A percentile compares a stretch with the other conserved stretches of the same genome.
These are phyloP conservation scores for Nesoenas mayeri DNA, from an alignment of 2,113 vertebrate species.

Conservation along the genomic window DNA sequence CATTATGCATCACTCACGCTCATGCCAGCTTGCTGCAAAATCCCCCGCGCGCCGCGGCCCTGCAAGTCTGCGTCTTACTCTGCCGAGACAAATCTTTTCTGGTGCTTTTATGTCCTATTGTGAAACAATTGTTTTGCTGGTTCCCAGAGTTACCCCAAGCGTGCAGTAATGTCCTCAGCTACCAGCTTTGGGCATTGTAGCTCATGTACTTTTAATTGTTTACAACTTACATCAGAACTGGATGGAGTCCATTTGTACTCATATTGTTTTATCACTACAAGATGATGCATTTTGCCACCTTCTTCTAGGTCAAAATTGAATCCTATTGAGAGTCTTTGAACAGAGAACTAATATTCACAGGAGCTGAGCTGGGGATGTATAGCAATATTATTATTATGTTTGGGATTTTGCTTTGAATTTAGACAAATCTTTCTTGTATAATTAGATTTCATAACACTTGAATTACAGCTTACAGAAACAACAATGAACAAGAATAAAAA, in stretches of 20 bases:
- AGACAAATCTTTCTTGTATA: conserved; percentile 73
- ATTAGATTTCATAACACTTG: conserved; percentile 69
- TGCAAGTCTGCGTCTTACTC: conserved; percentile 48
- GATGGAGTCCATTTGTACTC: conserved; percentile 71
- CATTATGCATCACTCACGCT: conserved; percentile 75
- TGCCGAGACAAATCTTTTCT: conserved; percentile 68
- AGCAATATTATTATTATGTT: conserved; percentile 73
- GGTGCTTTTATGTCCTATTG: conserved; percentile 70
- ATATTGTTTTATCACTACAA: conserved; percentile 65
- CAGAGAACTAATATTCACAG: conserved; percentile 73
- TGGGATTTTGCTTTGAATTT: conserved; percentile 76
- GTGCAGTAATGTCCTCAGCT: conserved; percentile 67
- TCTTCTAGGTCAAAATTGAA: conserved; percentile 74
- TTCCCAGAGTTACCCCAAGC: conserved; percentile 71
- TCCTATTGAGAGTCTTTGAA: conserved; percentile 73
- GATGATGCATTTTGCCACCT: conserved; percentile 77
- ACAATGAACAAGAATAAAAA: conserved; percentile 63
- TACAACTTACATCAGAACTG: conserved; percentile 70
- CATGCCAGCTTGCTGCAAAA: conserved; percentile 62
- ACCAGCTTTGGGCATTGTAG: conserved; percentile 68
- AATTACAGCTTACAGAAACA: conserved; percentile 67
- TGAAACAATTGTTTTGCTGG: conserved; percentile 73
- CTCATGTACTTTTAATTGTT: conserved; percentile 78
- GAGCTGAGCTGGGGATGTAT: conserved; percentile 70
- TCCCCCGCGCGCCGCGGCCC: conserved; percentile 35